Conservation (phyloP, 2,888 invertebrate species). For the Caenorhabditis uteleia region DNA sequence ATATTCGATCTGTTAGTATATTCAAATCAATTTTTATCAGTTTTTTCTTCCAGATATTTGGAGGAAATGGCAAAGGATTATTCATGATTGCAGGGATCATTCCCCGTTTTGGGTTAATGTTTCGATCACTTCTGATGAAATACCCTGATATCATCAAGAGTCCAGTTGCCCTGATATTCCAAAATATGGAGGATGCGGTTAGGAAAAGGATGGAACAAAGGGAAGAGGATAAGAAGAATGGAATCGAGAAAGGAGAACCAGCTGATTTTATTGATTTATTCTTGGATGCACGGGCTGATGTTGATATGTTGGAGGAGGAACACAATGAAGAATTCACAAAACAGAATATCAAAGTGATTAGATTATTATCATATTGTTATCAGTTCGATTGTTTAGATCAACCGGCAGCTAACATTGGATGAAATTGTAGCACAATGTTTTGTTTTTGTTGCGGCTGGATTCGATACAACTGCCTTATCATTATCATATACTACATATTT, state of each 20-base stretch:
- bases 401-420: constrained; percentile 24
- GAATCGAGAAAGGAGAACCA: constrained; percentile 24
- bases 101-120: constrained; percentile 5
- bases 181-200: constrained; percentile 23
- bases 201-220: constrained; percentile 31
- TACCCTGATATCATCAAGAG: neutral
- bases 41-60: no score
- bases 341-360: neutral
- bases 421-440: constrained; percentile 70
- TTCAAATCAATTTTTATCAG: no score
- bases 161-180: constrained; percentile 14
- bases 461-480: constrained; percentile 73
- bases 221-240: neutral
- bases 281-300: constrained; percentile 48
- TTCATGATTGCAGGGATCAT: constrained; percentile 14
- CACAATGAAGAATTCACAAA: neutral
- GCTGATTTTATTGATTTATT: constrained; percentile 59
- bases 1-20: constrained; percentile 1
- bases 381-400: constrained; percentile 10
- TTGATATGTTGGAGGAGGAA: constrained; percentile 8
- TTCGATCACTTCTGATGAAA: neutral
- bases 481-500: constrained; percentile 72
- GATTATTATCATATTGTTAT: constrained; percentile 6
- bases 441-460: constrained; percentile 73
- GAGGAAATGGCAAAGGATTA: constrained; percentile 15